Conservation (phyloP, 2,797 vertebrate genomes). For the Sebastes steindachneri region DNA sequence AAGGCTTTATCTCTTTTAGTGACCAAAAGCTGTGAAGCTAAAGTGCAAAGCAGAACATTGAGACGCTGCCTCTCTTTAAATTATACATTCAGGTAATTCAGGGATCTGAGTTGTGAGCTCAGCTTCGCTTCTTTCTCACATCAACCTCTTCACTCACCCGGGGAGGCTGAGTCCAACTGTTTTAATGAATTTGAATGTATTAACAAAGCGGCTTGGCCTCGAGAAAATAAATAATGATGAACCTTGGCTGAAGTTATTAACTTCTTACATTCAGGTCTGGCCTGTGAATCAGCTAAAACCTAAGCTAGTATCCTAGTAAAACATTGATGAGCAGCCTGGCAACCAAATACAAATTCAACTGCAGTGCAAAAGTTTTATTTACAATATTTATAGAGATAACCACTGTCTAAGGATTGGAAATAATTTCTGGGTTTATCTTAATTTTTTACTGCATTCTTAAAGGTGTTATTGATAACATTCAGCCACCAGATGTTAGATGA, state of each 20-base stretch:
- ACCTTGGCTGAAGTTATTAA: neutral
- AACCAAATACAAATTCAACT: neutral
- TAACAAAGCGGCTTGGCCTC: neutral
- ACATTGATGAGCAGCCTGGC: neutral
- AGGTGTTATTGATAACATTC: too few relatives aligned
- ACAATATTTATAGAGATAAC: neutral
- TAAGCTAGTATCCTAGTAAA: neutral
- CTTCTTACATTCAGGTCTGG: neutral
- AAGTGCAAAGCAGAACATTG: constrained; percentile 6
- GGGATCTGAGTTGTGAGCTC: neutral
- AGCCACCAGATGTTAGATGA: too few relatives aligned
- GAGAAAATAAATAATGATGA: constrained; percentile 15
- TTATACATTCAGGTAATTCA: neutral
- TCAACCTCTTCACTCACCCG: neutral
- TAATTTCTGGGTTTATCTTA: neutral
- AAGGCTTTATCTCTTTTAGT: neutral
- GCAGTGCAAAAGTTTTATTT: neutral
- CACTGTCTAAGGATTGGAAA: neutral
- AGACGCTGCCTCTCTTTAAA: neutral
- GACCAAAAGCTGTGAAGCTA: neutral
- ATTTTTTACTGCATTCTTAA: neutral
- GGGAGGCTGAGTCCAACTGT: neutral
- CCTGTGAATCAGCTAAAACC: neutral
- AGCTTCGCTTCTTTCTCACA: neutral
- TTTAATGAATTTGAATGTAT: constrained; percentile 15